Evolutionary conservation across 2,888 invertebrate species (phyloP).

Genomic region (Ferrisia virgata): DNA sequence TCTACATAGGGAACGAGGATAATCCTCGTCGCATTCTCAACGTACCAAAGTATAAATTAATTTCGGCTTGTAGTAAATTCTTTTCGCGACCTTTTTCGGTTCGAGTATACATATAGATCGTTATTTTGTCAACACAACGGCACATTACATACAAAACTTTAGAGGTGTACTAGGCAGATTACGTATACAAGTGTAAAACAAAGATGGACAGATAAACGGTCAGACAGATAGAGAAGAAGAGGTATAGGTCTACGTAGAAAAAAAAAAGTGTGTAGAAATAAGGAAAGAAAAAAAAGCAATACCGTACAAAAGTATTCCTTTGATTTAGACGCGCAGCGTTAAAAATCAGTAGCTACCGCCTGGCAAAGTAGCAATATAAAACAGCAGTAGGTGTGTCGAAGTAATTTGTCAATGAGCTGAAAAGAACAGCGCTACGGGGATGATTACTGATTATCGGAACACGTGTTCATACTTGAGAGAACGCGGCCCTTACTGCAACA

Average conservation of each 20-base stretch:
- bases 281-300: not conserved
- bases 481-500: not conserved
- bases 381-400: slow-evolving; percentile 46
- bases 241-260: not conserved
- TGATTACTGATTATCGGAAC: slow-evolving; percentile 46
- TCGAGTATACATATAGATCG: not conserved
- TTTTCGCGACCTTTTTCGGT: not conserved
- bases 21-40: not conserved
- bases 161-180: too few species aligned
- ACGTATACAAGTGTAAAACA: too few species aligned
- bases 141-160: not conserved
- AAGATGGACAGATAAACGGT: too few species aligned
- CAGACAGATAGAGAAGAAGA: not conserved
- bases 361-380: slow-evolving; percentile 32
- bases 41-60: not conserved
- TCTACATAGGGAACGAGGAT: too few species aligned
- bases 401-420: slow-evolving; percentile 46
- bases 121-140: not conserved
- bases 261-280: not conserved
- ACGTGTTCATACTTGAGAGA: slow-evolving; percentile 32
- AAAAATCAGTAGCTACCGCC: slow-evolving; percentile 28
- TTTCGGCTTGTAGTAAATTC: not conserved
- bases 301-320: not conserved
- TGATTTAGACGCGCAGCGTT: not conserved
- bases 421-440: slow-evolving; percentile 38